phyloP scores from a whole-genome alignment of 2,888 invertebrate genomes.

The Athrips mouffetella region DNA sequence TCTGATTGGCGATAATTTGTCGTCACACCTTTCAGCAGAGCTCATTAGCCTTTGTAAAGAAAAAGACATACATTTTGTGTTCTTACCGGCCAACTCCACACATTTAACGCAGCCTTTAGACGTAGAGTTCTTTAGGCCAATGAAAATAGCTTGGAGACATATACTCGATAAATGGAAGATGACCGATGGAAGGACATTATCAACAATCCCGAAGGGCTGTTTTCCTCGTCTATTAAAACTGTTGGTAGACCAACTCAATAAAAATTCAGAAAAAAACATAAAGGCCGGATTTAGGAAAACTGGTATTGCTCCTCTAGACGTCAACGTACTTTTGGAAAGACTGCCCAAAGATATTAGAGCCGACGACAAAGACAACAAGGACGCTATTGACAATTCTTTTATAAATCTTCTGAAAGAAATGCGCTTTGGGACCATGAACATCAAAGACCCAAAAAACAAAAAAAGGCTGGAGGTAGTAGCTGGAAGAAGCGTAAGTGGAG shows the following conservation, averaged over 20 bases:
- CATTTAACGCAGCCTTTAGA: slow-evolving; percentile 41
- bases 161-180: neutral
- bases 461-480: too few relatives aligned
- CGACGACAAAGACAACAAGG: neutral
- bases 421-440: too few relatives aligned
- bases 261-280: neutral
- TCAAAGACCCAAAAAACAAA: too few relatives aligned
- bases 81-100: slow-evolving; percentile 35
- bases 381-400: neutral
- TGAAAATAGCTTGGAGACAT: slow-evolving; percentile 18
- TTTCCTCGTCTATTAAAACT: neutral
- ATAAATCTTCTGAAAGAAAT: too few relatives aligned
- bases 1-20: slow-evolving; percentile 48
- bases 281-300: neutral
- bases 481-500: too few relatives aligned
- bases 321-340: neutral
- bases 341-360: neutral
- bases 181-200: too few relatives aligned
- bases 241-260: neutral
- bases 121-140: slow-evolving; percentile 28
- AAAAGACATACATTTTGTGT: slow-evolving; percentile 38
- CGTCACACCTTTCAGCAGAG: slow-evolving; percentile 33
- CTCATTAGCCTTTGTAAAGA: slow-evolving; percentile 36
- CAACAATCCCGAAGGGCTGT: neutral
- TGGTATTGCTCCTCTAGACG: neutral